These are phyloP conservation scores for Empidonax traillii DNA, from an alignment of 2,113 vertebrate genomes.

Conservation along the genomic window DNA sequence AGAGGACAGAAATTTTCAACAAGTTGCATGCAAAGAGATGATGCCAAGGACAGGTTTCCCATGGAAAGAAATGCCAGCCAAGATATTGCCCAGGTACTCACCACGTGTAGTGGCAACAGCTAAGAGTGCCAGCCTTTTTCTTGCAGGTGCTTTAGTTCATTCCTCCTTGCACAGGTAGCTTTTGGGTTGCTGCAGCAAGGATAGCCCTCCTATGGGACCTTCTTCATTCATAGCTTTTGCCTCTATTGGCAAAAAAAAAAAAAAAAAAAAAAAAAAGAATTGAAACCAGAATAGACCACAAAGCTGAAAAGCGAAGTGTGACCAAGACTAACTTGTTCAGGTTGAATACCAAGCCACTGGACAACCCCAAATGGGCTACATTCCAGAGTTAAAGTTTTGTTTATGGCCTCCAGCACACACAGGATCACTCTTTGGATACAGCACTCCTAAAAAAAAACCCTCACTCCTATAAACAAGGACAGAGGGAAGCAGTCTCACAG, in stretches of 20 bases:
- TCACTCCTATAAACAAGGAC: background rate
- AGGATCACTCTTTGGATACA: fast-evolving
- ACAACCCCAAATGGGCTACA: background rate
- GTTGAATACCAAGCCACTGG: background rate
- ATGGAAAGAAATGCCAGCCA: background rate
- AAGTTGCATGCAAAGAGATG: background rate
- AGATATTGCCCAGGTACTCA: background rate
- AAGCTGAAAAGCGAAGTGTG: background rate
- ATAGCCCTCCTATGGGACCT: background rate
- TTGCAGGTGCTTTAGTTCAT: background rate
- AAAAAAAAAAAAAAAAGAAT: background rate
- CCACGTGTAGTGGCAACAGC: background rate
- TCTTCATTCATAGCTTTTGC: background rate
- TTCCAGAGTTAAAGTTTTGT: background rate
- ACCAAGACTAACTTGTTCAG: background rate
- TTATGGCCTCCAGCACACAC: background rate
- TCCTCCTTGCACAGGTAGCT: background rate
- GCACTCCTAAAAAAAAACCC: fast-evolving
- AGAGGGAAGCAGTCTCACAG: background rate
- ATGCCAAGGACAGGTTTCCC: background rate
- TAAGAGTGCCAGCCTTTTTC: background rate
- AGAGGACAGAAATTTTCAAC: conserved; percentile 25
- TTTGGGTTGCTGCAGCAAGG: background rate
- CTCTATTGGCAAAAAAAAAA: background rate
- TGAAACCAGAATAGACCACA: background rate